A percentile compares a stretch with the other conserved stretches of the same genome.
Evolutionary conservation across 2,888 invertebrate species (phyloP).

Genomic region (Lithophane semibrunnea): DNA sequence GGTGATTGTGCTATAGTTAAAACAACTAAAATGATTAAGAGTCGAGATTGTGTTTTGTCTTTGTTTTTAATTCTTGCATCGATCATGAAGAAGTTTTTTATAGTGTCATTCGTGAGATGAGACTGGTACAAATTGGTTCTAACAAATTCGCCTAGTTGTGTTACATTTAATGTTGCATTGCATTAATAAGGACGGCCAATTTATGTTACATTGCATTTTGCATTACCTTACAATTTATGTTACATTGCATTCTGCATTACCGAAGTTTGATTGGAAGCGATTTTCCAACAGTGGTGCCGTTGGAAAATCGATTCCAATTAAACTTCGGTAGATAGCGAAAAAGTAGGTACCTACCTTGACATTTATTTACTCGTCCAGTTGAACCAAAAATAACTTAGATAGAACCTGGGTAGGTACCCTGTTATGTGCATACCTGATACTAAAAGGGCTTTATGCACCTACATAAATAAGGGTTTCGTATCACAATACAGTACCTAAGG

Average conservation of each 20-base stretch:
- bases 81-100: background rate
- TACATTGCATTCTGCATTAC: too few relatives aligned
- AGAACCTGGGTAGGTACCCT: background rate
- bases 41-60: conserved; percentile 11
- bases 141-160: too few relatives aligned
- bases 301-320: too few relatives aligned
- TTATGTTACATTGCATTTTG: too few relatives aligned
- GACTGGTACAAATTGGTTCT: too few relatives aligned
- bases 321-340: too few relatives aligned
- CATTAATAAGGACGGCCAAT: too few relatives aligned
- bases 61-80: background rate
- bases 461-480: background rate
- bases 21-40: conserved; percentile 26
- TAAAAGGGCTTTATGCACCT: background rate
- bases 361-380: background rate
- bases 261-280: too few relatives aligned
- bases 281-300: too few relatives aligned
- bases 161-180: too few relatives aligned
- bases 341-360: too few relatives aligned
- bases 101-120: background rate
- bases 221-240: too few relatives aligned
- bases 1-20: conserved; percentile 43
- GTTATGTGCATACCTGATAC: background rate
- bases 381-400: background rate
- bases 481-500: background rate